Conservation (phyloP, 2,113 vertebrate species). For the Misgurnus anguillicaudatus region DNA sequence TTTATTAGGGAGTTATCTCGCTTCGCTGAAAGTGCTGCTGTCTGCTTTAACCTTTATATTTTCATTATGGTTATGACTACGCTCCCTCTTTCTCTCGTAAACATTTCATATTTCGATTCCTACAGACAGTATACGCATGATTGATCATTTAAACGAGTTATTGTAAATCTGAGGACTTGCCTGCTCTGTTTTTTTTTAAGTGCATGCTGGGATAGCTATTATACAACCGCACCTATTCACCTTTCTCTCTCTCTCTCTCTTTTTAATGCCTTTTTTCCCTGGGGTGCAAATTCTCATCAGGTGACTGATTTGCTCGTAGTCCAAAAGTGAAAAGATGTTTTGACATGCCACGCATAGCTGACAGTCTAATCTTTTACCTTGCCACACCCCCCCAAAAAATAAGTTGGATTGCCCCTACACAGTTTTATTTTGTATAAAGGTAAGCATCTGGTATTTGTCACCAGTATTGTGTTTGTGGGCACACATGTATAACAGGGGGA, state of each 20-base stretch:
- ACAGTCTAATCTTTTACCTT: background rate
- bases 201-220: conserved; percentile 49
- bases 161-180: too few species aligned
- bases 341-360: conserved; percentile 13
- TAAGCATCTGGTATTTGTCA: background rate
- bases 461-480: background rate
- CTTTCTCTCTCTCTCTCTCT: conserved; percentile 16
- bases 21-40: too few species aligned
- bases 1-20: too few species aligned
- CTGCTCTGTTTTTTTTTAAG: too few species aligned
- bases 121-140: background rate
- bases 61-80: background rate
- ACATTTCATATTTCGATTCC: background rate
- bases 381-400: background rate
- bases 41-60: too few species aligned
- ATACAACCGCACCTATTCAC: conserved; percentile 41
- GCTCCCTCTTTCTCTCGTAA: too few species aligned
- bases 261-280: background rate
- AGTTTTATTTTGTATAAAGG: too few species aligned
- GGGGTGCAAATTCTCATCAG: conserved; percentile 5
- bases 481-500: background rate
- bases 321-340: background rate
- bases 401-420: too few species aligned
- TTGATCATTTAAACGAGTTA: background rate
- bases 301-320: conserved; percentile 19